Base-by-base conservation (phyloP, 2,888 invertebrate genomes). In the Himalopsyche japonica region DNA sequence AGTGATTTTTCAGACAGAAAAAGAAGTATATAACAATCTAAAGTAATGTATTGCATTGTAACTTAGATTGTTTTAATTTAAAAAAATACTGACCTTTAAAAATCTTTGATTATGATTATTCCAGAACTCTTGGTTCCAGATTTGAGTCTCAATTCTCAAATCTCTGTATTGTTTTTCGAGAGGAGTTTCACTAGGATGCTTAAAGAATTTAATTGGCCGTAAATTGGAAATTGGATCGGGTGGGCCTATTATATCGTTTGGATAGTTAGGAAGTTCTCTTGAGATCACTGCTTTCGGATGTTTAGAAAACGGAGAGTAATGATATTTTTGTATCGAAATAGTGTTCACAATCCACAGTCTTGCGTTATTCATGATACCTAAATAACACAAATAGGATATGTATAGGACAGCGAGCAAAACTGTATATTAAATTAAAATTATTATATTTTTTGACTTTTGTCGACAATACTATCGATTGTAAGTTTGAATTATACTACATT, bases 111-210 rank as follows among this genome's bases (percentile, higher is more conserved):
- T 98, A 88, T 98, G 97, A 86, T 93, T 92, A 0, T 93, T 92
- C 98, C 98, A 98, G 91, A 97, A 98, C 49, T 93, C 91, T 87
- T 97, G 95, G 90, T 97, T 97, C 97, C 97, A 98, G 83, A 93
- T 91, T 88, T 97, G 96, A 0, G 96, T 95, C 86, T 94, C 94
- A 87, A 93, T 91, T 88, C 95, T 93, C 87, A 94, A 89, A 87
- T 93, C 89, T 85, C 97, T 92, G 88, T 95, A 94, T 87, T 90
- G 90, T 87, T 91, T 93, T 88, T 97, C 96, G 82, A 95, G 88
- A 1, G 88, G 87, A 0, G 95, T 95, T 91, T 98, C 97, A 88
- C 94, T 91, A 2, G 91, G 87, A 3, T 94, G 92, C 87, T 93
- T 92, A 88, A 93, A 93, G 88, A 96, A 95, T 87, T 95, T 92